phyloP scores from a whole-genome alignment of 2,797 vertebrate species.

The Cyclopterus lumpus region DNA sequence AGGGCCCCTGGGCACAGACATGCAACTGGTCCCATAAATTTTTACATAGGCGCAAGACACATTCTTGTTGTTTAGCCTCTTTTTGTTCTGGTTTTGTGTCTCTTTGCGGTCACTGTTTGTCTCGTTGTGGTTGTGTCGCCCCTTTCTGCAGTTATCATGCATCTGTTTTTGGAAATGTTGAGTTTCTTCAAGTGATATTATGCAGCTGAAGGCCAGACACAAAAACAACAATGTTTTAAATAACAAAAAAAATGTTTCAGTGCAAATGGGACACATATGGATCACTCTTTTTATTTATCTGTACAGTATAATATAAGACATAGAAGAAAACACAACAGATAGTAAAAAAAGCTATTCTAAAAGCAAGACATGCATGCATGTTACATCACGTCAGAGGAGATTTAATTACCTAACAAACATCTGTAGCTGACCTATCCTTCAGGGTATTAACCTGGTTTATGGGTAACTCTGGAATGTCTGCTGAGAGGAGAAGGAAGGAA shows the following conservation, averaged over 20 bases:
- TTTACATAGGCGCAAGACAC: background rate
- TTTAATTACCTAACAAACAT: conserved; percentile 37
- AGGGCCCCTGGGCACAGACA: background rate
- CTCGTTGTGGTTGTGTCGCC: background rate
- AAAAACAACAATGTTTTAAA: background rate
- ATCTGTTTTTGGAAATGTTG: background rate
- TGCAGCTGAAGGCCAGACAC: background rate
- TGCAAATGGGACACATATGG: background rate
- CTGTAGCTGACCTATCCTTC: conserved; percentile 42
- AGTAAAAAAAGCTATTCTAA: background rate
- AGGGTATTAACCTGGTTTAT: conserved; percentile 39
- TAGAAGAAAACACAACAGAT: conserved; percentile 5
- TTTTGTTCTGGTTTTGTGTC: background rate
- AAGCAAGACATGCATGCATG: conserved; percentile 12
- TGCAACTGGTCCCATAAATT: background rate
- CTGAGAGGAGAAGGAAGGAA: background rate
- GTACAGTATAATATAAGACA: background rate
- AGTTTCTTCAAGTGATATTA: background rate
- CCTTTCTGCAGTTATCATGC: background rate
- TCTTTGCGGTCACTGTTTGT: background rate
- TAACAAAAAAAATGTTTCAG: background rate
- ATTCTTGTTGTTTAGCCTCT: background rate
- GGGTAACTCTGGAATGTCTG: conserved; percentile 30
- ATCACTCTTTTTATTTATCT: background rate
- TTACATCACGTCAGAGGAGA: conserved; percentile 28